phyloP scores from a whole-genome alignment of 2,888 invertebrate genomes.

The Odontomyia ornata region DNA sequence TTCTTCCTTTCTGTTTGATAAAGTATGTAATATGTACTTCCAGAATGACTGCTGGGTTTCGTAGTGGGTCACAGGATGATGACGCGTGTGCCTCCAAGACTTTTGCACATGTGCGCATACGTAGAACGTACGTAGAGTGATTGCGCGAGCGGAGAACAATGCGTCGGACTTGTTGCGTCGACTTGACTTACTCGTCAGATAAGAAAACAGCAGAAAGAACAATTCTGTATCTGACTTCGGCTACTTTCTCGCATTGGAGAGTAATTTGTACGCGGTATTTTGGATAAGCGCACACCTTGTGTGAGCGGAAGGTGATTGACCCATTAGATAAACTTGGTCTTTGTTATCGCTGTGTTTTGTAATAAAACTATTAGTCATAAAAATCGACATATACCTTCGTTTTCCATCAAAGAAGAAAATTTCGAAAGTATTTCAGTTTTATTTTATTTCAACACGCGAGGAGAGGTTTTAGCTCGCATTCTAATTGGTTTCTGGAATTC shows the following conservation, averaged over 20 bases:
- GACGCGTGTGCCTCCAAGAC: not conserved
- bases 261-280: not conserved
- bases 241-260: not conserved
- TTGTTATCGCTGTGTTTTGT: slow-evolving; percentile 13
- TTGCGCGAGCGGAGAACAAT: not conserved
- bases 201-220: not conserved
- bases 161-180: not conserved
- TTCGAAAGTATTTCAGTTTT: not conserved
- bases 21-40: no score
- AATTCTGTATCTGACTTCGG: not conserved
- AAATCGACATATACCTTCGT: not conserved
- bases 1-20: no score
- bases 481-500: no score
- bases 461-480: no score
- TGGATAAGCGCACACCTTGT: slow-evolving; percentile 25
- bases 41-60: not conserved
- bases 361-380: slow-evolving; percentile 18
- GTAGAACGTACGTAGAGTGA: not conserved
- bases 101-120: slow-evolving; percentile 3
- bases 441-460: no score
- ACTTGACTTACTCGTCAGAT: slow-evolving; percentile 7
- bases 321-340: slow-evolving; percentile 12
- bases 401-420: no score
- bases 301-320: slow-evolving; percentile 31
- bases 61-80: slow-evolving; percentile 9